Base-by-base conservation (phyloP, 37 sponge, comb jelly and placozoan species). In the Ephydatia muelleri region DNA sequence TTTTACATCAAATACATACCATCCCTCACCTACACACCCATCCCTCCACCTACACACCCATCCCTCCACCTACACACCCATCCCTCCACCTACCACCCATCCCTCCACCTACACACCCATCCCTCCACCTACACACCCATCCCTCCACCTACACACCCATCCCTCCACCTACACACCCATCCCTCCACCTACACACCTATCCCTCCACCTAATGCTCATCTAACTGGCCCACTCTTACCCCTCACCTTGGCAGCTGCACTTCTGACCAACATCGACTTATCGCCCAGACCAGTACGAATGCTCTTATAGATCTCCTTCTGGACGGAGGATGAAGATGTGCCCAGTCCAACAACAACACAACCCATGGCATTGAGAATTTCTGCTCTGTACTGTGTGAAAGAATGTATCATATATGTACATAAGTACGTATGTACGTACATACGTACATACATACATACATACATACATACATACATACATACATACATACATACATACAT, bases 301-400 rank as follows among this genome's bases (percentile, higher is more conserved):
- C 86, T 67, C 86, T 95, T 96, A 73, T 88, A 89, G 65, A 99
- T 84, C 40, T 99, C 99, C 69, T 95, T 97, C 85, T 96, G 94
- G 19, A 84, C 86, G 39, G 96, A 93, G 57, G 93, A 48, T 13
- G 95, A 91, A 19, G 96, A 92, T 5, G 83, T 71, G 23, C 96
- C 96, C 49, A 99, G 86, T 1, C 95, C 97, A 26, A 37, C 40
- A n/a, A 99, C 74, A 67, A 98, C 31, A 5, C 85, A 48, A 13
- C 73, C 48, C 23, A 93, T 27, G 43, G 78, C 57, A 2, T 65
- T 48, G 12, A 91, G 66, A 22, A 91, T 82, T 39, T 93, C 94
- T 12, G 57, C 28, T 5, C 94, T 90, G 47, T 77, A 83, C 77
- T 93, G 48, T 9, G 72, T 22, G 37, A 37, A 35, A 77, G 48